Evolutionary conservation across 2,888 invertebrate genomes (phyloP), one percentile per base, ranked within the genome.

Genomic region (Microplitis manilae): DNA sequence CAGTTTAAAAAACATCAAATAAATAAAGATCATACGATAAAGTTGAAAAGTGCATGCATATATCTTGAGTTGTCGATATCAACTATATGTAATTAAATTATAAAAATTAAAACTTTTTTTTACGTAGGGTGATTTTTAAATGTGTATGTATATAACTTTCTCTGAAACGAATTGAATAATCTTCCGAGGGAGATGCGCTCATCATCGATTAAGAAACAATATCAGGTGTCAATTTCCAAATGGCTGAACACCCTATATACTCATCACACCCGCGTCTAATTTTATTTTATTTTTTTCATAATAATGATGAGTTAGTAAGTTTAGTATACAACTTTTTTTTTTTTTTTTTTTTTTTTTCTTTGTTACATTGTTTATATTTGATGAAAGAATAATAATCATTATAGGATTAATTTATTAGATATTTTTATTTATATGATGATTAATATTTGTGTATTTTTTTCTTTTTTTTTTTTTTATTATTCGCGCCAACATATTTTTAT

Each of bases 171-270:
- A 82, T 82, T 77, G 67, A 76, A 75, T 73, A 79, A 78, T 76
- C 73, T 74, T 67, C 64, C 13, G 65, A 71, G n/a, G 50, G 41
- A 50, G 62, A 69, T 62, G 73, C 65, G 50, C 76, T 15, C n/a
- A 77, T 62, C 74, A 79, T 79, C 79, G 82, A 83, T 82, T 81
- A 79, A 50, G 70, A 65, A 39, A 39, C 38, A 39, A 67, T 61
- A 75, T 88, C 89, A 89, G 89, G 89, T 88, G 89, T 86, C 86
- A 85, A 84, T 87, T 87, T 89, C 87, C 88, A 81, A 82, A 79
- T 86, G 87, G 87, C 81, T 84, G 85, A 82, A 75, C 85, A 84
- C 79, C 80, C 78, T 70, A 77, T 76, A 75, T 76, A 30, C 30
- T 30, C 30, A 30, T 78, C 76, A 81, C 81, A 81, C 78, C 81